phyloP scores from a whole-genome alignment of 1,140 invertebrate genomes.

The Drosophila tropicalis region DNA sequence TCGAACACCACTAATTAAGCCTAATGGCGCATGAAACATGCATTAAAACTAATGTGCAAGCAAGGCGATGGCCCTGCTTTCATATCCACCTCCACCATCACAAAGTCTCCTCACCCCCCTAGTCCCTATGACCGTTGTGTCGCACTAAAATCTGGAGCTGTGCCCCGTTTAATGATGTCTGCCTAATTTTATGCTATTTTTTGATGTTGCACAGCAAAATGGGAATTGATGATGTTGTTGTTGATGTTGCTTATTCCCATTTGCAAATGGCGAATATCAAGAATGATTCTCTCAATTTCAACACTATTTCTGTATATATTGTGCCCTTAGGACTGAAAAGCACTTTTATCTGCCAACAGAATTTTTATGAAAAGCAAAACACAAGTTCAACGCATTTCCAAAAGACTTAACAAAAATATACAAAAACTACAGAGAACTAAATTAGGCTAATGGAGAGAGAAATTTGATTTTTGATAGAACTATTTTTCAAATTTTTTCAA shows the following conservation, averaged over 20 bases:
- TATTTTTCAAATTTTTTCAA: neutral
- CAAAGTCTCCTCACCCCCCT: neutral
- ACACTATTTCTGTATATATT: slow-evolving; percentile 1
- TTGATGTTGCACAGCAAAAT: slow-evolving; percentile 16
- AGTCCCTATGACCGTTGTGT: slow-evolving; percentile 28
- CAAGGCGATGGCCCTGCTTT: neutral
- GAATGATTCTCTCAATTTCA: neutral
- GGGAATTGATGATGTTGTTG: slow-evolving; percentile 25
- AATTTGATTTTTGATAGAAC: neutral
- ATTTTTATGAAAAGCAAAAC: slow-evolving; percentile 4
- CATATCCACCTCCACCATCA: neutral
- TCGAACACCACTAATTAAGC: slow-evolving; percentile 74
- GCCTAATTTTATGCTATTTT: slow-evolving; percentile 72
- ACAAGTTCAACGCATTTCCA: slow-evolving; percentile 3
- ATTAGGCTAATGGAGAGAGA: neutral
- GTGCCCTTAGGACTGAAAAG: neutral
- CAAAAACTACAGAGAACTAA: neutral
- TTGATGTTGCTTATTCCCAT: neutral
- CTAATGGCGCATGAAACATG: slow-evolving; percentile 81
- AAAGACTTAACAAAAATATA: neutral
- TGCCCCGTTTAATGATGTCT: slow-evolving; percentile 50
- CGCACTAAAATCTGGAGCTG: slow-evolving; percentile 24
- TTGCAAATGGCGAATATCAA: slow-evolving; percentile 2
- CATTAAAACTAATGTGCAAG: slow-evolving; percentile 79
- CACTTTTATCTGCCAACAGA: neutral